These are phyloP conservation scores for Lutjanus campechanus DNA, from an alignment of 2,797 vertebrate genomes.

Conservation along the genomic window DNA sequence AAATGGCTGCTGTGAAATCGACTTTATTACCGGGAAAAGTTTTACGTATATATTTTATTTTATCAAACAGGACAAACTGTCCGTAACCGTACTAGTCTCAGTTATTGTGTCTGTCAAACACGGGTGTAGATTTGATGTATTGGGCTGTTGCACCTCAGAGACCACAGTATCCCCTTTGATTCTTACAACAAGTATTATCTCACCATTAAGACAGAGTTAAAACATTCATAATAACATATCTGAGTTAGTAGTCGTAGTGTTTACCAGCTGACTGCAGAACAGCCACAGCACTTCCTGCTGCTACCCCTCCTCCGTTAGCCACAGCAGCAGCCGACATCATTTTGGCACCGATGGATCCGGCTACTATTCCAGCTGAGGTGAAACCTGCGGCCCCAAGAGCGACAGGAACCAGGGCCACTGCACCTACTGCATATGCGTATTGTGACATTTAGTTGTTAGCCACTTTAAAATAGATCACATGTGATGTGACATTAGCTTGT, in stretches of 20 bases:
- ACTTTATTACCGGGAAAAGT: no score
- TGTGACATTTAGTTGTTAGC: background rate
- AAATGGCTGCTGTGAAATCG: no score
- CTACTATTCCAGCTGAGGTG: slow-evolving; percentile 56
- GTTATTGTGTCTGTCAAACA: no score
- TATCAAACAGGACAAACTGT: no score
- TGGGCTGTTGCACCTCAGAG: no score
- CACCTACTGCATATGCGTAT: slow-evolving; percentile 1
- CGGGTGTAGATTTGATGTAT: no score
- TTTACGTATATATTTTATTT: no score
- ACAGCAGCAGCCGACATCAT: slow-evolving; percentile 73
- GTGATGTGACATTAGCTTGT: background rate
- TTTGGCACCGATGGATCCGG: slow-evolving; percentile 54
- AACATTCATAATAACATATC: background rate
- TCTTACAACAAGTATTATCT: background rate
- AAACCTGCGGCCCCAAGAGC: slow-evolving; percentile 55
- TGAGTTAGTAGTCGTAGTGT: background rate
- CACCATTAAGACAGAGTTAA: no score
- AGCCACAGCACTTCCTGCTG: slow-evolving; percentile 62
- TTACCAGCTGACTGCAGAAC: slow-evolving; percentile 68
- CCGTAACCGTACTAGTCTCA: no score
- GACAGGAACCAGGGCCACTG: slow-evolving; percentile 11
- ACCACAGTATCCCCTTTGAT: background rate
- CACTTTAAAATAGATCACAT: background rate
- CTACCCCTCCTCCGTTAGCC: slow-evolving; percentile 73